A percentile compares a stretch with the other conserved stretches of the same genome.
These are phyloP conservation scores for cattle (Bos taurus) DNA, from an alignment of 2,113 vertebrate species.

Conservation along the genomic window ARS-UCD2.0 NC_037346.1:33573501-33574000, in stretches of 20 bases:
- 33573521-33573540: constrained; percentile 51
- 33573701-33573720: neutral
- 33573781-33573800: neutral
- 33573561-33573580: constrained; percentile 70
- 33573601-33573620: constrained; percentile 69
- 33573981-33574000: neutral
- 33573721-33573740: neutral
- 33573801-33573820: neutral
- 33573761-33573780: neutral
- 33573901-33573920: neutral
- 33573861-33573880: neutral
- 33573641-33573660: constrained; percentile 80
- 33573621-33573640: constrained; percentile 80
- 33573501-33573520: constrained; percentile 35
- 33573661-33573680: constrained; percentile 43
- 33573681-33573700: constrained; percentile 56
- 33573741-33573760: neutral
- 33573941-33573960: neutral
- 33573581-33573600: constrained; percentile 68
- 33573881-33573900: neutral
- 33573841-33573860: neutral
- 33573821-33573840: neutral
- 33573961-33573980: neutral
- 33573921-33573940: neutral
- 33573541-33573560: constrained; percentile 64